These are phyloP conservation scores for Caprella mutica DNA, from an alignment of 2,888 invertebrate species.

Conservation along the genomic window DNA sequence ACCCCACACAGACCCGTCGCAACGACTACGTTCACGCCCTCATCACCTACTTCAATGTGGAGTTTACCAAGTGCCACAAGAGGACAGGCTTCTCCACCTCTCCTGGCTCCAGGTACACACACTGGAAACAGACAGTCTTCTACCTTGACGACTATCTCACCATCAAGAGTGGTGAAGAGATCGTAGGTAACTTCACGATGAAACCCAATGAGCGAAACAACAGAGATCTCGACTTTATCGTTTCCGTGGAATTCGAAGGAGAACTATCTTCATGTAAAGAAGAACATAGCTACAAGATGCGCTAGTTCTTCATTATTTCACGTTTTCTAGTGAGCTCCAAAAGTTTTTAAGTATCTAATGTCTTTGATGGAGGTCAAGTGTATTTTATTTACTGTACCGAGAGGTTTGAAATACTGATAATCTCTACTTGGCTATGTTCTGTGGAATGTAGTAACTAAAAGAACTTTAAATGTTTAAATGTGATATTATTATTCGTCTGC, in stretches of 20 bases:
- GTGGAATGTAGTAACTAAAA: too few relatives aligned
- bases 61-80: slow-evolving; percentile 99
- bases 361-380: too few relatives aligned
- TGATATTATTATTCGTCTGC: too few relatives aligned
- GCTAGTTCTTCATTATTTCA: too few relatives aligned
- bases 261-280: slow-evolving; percentile 38
- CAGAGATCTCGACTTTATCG: slow-evolving; percentile 90
- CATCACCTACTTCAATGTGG: slow-evolving; percentile 97
- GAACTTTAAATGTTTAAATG: too few relatives aligned
- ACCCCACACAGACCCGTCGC: slow-evolving; percentile 51
- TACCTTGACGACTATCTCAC: slow-evolving; percentile 96
- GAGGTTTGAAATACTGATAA: too few relatives aligned
- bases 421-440: too few relatives aligned
- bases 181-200: slow-evolving; percentile 82
- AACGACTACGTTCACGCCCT: slow-evolving; percentile 96
- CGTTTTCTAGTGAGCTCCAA: too few relatives aligned
- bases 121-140: slow-evolving; percentile 99
- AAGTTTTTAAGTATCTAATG: too few relatives aligned
- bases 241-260: slow-evolving; percentile 78
- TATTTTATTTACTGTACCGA: too few relatives aligned
- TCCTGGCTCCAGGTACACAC: slow-evolving; percentile 94
- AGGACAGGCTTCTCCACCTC: slow-evolving; percentile 95
- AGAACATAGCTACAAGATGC: slow-evolving; percentile 33
- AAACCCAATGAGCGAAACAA: slow-evolving; percentile 92
- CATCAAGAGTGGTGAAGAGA: slow-evolving; percentile 83